Evolutionary conservation across 2,113 vertebrate species (phyloP).

Genomic region (Recurvirostra avosetta): DNA sequence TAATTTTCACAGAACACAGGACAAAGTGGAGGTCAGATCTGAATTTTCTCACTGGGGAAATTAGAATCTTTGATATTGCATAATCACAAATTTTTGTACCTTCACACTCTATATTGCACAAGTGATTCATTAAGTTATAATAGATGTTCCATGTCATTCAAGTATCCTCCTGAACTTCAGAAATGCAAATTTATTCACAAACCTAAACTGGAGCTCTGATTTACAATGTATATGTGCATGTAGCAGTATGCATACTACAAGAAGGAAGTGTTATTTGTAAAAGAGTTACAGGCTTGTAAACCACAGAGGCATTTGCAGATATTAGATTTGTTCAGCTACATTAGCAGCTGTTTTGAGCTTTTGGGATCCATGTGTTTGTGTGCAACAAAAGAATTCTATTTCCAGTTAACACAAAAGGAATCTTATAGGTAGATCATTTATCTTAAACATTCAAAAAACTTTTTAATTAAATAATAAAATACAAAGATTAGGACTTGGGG

Average conservation of each 20-base stretch:
- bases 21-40: background rate
- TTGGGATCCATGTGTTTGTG: background rate
- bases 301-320: slow-evolving; percentile 2
- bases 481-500: background rate
- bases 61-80: background rate
- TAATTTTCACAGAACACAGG: background rate
- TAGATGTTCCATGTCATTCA: background rate
- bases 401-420: background rate
- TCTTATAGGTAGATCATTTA: background rate
- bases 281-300: slow-evolving; percentile 2
- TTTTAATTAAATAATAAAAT: slow-evolving; percentile 41
- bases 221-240: background rate
- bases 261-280: background rate
- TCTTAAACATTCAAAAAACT: background rate
- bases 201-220: background rate
- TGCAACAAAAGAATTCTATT: background rate
- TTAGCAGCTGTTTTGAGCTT: slow-evolving; percentile 26
- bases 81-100: background rate
- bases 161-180: background rate
- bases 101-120: background rate
- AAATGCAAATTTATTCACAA: slow-evolving; percentile 15
- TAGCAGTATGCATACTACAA: background rate
- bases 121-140: background rate
- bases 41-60: background rate
- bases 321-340: slow-evolving; percentile 35